Conservation (phyloP, 2,113 vertebrate genomes). For the Hippocampus zosterae region DNA sequence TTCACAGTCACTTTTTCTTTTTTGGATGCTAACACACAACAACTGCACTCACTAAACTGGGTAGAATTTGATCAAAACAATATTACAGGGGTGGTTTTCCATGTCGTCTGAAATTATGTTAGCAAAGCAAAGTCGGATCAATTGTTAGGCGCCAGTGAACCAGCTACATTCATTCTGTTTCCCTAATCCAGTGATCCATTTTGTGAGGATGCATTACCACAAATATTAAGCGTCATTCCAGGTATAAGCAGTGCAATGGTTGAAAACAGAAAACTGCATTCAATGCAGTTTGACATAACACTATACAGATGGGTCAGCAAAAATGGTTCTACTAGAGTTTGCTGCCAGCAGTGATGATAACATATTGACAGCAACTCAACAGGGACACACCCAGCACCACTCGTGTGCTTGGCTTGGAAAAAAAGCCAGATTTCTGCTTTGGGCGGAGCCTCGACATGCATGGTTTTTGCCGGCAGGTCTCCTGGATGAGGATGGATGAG, state of each 20-base stretch:
- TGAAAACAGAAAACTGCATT: conserved; percentile 27
- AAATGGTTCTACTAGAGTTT: conserved; percentile 40
- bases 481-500: conserved; percentile 69
- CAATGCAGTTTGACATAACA: conserved; percentile 36
- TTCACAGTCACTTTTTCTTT: neutral
- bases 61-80: neutral
- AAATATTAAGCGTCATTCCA: conserved; percentile 31
- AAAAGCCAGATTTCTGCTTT: conserved; percentile 46
- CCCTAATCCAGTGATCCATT: conserved; percentile 38
- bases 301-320: no score
- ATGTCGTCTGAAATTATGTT: conserved; percentile 32
- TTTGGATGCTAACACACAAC: neutral
- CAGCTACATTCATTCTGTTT: conserved; percentile 7
- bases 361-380: conserved; percentile 65
- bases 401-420: conserved; percentile 32
- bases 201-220: conserved; percentile 46
- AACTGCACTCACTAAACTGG: neutral
- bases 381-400: conserved; percentile 49
- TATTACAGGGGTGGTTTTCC: neutral
- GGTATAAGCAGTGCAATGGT: conserved; percentile 36
- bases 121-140: conserved; percentile 36
- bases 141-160: neutral
- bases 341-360: conserved; percentile 66
- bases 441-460: conserved; percentile 56
- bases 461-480: conserved; percentile 51